Evolutionary conservation across 2,797 vertebrate species (phyloP), one percentile per base, ranked within the genome.

Genomic region (Hydrolagus colliei): DNA sequence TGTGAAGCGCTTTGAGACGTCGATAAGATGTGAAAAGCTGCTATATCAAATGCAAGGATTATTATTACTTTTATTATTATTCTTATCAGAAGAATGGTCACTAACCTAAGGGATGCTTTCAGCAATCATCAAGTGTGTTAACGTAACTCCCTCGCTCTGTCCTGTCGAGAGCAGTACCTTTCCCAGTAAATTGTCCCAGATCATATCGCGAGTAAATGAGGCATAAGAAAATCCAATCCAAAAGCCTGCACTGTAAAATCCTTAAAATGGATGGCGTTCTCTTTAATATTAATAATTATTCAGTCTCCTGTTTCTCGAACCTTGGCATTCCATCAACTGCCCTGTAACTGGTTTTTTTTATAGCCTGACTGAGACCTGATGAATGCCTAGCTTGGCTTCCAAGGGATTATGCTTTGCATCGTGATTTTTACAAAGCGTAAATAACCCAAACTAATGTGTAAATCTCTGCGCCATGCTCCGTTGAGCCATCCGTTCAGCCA

Each of bases 401-500:
- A 84, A 82, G 65, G 68, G 71, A 68, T 67, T 84, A 84, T 35
- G 65, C 32, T 68, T 52, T 84, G 79, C 27, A 84, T 71, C 79
- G 20, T 32, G 18, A 71, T 13, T 68, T 84, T 35, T 52, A n/a
- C 52, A 71, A 84, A 84, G 10, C n/a, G 65, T 35, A 84, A 84
- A 52, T 84, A 84, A 67, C 67, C 79, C 41, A 41, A 13, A 84
- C 14, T 18, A 84, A 52, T 84, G 71, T 71, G 79, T 84, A 68
- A 52, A 84, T 84, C 79, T 41, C 13, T 71, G 32, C 41, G 68
- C 5, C 65, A 84, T 71, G 65, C 32, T 27, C 65, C 79, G 71
- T 84, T 67, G 65, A 84, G 41, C 41, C 65, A 71, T 84, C 79
- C 18, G 52, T 84, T 84, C 79, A 84, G 65, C 65, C 65, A 84